phyloP scores from a whole-genome alignment of 2,797 vertebrate genomes.

The Xyrichtys novacula region DNA sequence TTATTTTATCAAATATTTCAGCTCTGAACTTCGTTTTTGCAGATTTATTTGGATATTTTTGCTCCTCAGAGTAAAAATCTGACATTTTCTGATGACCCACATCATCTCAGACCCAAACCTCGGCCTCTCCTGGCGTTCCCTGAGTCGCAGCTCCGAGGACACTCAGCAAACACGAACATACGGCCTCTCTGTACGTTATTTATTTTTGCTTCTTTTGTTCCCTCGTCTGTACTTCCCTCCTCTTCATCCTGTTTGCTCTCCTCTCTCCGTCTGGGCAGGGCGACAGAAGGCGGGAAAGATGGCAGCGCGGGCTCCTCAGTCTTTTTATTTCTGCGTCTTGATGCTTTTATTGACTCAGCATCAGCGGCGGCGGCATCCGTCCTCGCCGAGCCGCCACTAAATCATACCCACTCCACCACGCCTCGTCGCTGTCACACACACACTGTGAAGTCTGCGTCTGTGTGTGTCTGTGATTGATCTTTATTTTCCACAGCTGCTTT shows the following conservation, averaged over 20 bases:
- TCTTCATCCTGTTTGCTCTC: constrained; percentile 20
- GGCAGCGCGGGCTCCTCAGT: constrained; percentile 40
- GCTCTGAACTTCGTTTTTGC: background rate
- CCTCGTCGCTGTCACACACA: constrained; percentile 70
- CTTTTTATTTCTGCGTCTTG: constrained; percentile 54
- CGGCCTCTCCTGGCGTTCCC: background rate
- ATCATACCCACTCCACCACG: constrained; percentile 59
- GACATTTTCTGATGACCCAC: too few species aligned
- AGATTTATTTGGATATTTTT: background rate
- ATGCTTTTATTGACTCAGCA: constrained; percentile 78
- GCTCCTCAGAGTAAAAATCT: background rate
- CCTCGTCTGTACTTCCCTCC: background rate
- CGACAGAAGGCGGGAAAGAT: constrained; percentile 51
- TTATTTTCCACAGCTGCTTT: constrained; percentile 56
- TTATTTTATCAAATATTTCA: background rate
- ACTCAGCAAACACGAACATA: background rate
- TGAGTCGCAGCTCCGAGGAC: background rate
- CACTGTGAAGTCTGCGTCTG: constrained; percentile 56
- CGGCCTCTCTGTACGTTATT: background rate
- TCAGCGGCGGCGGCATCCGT: constrained; percentile 56
- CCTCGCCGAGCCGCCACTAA: constrained; percentile 56
- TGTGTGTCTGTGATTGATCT: constrained; percentile 70
- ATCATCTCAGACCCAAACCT: too few species aligned
- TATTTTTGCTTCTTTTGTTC: constrained; percentile 13
- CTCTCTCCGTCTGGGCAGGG: constrained; percentile 36